phyloP scores from a whole-genome alignment of 2,113 vertebrate species.

The Notechis scutatus region DNA sequence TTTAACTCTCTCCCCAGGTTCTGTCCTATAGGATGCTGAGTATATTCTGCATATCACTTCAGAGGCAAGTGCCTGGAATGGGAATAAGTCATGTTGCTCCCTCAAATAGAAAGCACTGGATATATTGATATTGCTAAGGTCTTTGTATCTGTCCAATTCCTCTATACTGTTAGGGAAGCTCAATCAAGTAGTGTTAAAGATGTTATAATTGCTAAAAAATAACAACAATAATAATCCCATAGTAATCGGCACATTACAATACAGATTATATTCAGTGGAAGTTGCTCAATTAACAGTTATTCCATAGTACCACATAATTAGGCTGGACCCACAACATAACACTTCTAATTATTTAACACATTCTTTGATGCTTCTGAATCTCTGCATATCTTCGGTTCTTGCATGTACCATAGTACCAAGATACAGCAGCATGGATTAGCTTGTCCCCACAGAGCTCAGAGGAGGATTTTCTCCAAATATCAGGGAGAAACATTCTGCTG shows the following conservation, averaged over 20 bases:
- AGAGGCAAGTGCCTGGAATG: background rate
- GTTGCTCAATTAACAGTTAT: conserved; percentile 2
- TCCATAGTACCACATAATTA: background rate
- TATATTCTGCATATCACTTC: background rate
- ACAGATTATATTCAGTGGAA: conserved; percentile 8
- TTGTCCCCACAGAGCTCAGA: background rate
- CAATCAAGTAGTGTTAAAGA: background rate
- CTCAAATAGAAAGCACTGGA: background rate
- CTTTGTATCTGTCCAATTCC: background rate
- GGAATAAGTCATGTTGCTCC: too few species aligned
- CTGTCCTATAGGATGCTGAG: background rate
- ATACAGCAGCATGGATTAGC: too few species aligned
- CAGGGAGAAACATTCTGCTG: background rate
- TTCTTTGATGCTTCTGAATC: background rate
- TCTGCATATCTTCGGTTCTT: background rate
- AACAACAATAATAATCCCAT: background rate
- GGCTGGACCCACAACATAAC: background rate
- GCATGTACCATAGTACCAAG: too few species aligned
- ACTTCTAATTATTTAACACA: background rate
- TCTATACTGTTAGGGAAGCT: background rate
- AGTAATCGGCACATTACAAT: background rate
- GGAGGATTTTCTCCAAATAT: background rate
- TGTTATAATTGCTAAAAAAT: background rate
- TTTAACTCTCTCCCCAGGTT: background rate
- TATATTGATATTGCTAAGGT: background rate